A percentile compares a stretch with the other conserved stretches of the same genome.
phyloP scores from a whole-genome alignment of 1,140 invertebrate species.

The Epicauta chinensis region DNA sequence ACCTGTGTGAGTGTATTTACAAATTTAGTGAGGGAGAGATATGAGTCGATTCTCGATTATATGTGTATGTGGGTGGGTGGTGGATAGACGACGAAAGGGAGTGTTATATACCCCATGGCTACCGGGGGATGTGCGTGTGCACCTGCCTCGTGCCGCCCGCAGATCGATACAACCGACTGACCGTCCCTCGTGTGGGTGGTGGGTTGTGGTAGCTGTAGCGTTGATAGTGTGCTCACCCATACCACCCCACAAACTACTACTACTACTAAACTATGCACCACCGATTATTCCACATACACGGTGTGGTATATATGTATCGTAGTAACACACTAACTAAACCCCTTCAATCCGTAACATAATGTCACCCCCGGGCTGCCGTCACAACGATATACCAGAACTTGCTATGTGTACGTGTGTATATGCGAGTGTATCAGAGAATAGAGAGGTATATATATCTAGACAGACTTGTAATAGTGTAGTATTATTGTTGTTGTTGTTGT shows the following conservation, averaged over 20 bases:
- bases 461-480: too few relatives aligned
- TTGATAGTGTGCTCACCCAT: neutral
- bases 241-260: constrained; percentile 9
- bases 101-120: constrained; percentile 6
- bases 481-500: too few relatives aligned
- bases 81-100: constrained; percentile 14
- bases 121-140: constrained; percentile 19
- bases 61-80: constrained; percentile 13
- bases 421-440: too few relatives aligned
- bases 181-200: constrained; percentile 1
- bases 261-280: constrained; percentile 4
- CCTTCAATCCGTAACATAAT: too few relatives aligned
- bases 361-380: too few relatives aligned
- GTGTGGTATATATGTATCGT: too few relatives aligned
- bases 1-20: too few relatives aligned
- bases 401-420: too few relatives aligned
- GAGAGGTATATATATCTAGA: too few relatives aligned
- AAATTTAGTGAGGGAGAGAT: too few relatives aligned
- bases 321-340: neutral
- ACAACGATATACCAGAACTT: too few relatives aligned
- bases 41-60: too few relatives aligned
- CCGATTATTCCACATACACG: constrained; percentile 1
- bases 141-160: constrained; percentile 8
- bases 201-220: neutral
- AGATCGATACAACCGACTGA: constrained; percentile 15